Base-by-base conservation (phyloP, 2,797 vertebrate species). In the Dendrocincla tyrannina region DNA sequence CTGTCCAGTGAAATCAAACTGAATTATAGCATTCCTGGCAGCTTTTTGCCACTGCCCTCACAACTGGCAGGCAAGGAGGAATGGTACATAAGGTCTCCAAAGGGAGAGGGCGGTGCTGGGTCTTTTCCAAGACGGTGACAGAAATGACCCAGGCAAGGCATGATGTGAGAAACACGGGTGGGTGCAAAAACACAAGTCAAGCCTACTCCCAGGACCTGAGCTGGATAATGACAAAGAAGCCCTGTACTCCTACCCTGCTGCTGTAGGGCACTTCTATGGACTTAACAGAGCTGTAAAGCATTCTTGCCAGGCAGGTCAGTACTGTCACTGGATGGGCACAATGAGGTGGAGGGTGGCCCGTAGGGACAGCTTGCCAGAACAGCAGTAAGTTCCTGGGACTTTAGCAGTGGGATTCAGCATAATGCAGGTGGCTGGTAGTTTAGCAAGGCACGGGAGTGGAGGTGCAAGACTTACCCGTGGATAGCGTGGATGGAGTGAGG, bases 401-500 rank as follows among this genome's bases (percentile, higher is more conserved):
- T 63, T 1, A 81, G 46, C 30, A 35, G 58, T 1, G 2, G 44
- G 46, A 62, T 66, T 81, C 0, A 0, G 35, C 13, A 3, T 33
- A 32, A 11, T 5, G 18, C 2, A 2, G 28, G n/a, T 5, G 2
- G 41, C 15, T 23, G 10, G 59, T 1, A 3, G 56, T 89, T 85
- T 49, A 91, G 82, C 24, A 74, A 85, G 46, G n/a, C 53, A 9
- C 0, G 1, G 73, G 12, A 89, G 74, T 11, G 1, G 24, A 93
- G 50, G 41, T 64, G 60, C 32, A 67, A 89, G 69, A 98, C 99
- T 98, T 98, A 99, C 99, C 99, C 99, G 2, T 99, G 99, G 95
- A 99, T 98, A 62, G 98, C 59, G 94, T 99, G 99, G 94, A 99
- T 98, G 66, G 98, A 98, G 97, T 99, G 99, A 72, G 99, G 98